phyloP scores from a whole-genome alignment of 2,888 invertebrate species.

The Brachynemurus nebulosus region DNA sequence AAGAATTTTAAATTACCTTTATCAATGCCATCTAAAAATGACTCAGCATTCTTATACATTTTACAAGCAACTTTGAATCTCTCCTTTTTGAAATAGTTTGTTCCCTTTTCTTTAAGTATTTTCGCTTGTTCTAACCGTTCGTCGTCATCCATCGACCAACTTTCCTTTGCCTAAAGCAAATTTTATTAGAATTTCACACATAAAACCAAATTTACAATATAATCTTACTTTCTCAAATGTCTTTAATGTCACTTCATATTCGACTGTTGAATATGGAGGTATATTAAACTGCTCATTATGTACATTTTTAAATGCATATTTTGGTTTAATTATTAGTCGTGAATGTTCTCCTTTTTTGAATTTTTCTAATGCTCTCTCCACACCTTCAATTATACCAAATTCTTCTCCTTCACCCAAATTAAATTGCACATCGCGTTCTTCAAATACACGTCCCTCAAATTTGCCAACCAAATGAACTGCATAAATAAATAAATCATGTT shows the following conservation, averaged over 20 bases:
- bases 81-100: constrained; percentile 68
- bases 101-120: constrained; percentile 81
- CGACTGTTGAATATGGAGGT: constrained; percentile 62
- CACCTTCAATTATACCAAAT: constrained; percentile 58
- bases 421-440: constrained; percentile 71
- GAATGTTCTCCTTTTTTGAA: constrained; percentile 73
- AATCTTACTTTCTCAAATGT: constrained; percentile 63
- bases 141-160: constrained; percentile 65
- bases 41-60: constrained; percentile 68
- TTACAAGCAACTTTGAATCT: constrained; percentile 69
- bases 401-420: constrained; percentile 74
- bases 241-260: constrained; percentile 68
- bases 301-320: constrained; percentile 62
- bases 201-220: neutral
- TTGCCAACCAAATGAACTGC: constrained; percentile 60
- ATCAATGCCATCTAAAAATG: constrained; percentile 42
- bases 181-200: neutral
- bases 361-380: constrained; percentile 68
- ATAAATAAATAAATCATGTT: constrained; percentile 26
- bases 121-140: constrained; percentile 74
- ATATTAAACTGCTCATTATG: constrained; percentile 59
- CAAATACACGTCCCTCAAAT: constrained; percentile 53
- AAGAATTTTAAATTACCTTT: constrained; percentile 28
- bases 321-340: constrained; percentile 53
- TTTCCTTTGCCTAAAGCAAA: constrained; percentile 47